These are phyloP conservation scores for Sebastes diploproa DNA, from an alignment of 2,797 vertebrate species.

Conservation along the genomic window DNA sequence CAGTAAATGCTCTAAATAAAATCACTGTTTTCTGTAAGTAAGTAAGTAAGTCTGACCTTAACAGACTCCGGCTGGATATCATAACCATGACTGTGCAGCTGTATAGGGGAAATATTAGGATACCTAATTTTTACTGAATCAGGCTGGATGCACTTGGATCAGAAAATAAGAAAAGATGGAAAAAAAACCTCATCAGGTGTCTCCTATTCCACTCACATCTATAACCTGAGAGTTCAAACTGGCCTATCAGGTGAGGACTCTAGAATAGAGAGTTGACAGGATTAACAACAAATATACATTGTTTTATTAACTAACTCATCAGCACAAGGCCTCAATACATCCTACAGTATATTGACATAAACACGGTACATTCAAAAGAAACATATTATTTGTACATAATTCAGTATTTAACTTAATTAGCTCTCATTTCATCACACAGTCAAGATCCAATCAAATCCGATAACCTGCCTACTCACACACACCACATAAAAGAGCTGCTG, in stretches of 20 bases:
- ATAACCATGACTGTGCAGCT: background rate
- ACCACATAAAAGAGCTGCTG: background rate
- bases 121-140: background rate
- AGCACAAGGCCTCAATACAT: background rate
- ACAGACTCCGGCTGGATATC: background rate
- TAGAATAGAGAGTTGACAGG: background rate
- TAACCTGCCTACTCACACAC: background rate
- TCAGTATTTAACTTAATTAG: background rate
- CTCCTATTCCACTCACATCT: background rate
- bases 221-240: background rate
- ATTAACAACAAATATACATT: background rate
- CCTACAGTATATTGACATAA: background rate
- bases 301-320: background rate
- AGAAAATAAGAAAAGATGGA: background rate
- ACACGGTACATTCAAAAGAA: background rate
- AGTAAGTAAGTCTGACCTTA: background rate
- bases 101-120: background rate
- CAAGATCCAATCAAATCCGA: background rate
- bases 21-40: background rate
- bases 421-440: background rate
- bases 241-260: background rate
- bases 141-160: background rate
- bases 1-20: background rate
- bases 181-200: background rate
- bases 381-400: background rate